Evolutionary conservation across 2,113 vertebrate species (phyloP).

Genomic region (Phocoena sinus): DNA sequence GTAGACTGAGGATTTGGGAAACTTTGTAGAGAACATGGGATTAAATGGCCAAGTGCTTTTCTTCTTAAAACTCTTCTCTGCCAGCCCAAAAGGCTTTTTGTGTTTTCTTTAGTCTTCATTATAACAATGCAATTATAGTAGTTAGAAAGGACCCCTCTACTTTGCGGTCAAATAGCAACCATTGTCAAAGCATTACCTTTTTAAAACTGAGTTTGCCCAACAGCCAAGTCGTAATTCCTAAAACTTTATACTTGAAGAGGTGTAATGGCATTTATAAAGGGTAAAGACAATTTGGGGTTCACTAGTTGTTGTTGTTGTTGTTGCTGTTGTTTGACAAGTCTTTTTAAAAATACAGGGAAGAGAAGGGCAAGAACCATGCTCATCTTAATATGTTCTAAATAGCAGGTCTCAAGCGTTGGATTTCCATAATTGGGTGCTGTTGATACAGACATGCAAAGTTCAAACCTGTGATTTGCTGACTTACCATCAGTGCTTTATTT

Average conservation of each 20-base stretch:
- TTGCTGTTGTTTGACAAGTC: neutral
- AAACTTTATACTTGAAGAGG: neutral
- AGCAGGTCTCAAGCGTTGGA: neutral
- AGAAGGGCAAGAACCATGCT: neutral
- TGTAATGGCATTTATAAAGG: neutral
- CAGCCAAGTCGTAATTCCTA: neutral
- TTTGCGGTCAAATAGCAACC: neutral
- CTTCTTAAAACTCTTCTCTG: neutral
- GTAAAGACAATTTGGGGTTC: neutral
- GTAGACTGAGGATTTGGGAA: neutral
- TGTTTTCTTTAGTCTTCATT: neutral
- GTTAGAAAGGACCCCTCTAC: neutral
- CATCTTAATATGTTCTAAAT: constrained; percentile 21
- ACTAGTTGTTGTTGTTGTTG: neutral
- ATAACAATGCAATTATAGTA: neutral
- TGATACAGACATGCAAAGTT: neutral
- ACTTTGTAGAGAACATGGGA: neutral
- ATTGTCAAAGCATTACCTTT: neutral
- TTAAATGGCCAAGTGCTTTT: constrained; percentile 7
- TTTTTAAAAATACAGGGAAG: neutral
- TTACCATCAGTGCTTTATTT: neutral
- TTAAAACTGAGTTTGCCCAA: neutral
- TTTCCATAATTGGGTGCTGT: neutral
- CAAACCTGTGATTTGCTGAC: neutral
- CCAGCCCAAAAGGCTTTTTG: neutral